A percentile compares a stretch with the other conserved stretches of the same genome.
Evolutionary conservation across 2,797 vertebrate species (phyloP).

Genomic region (Cheirogaleus major): DNA sequence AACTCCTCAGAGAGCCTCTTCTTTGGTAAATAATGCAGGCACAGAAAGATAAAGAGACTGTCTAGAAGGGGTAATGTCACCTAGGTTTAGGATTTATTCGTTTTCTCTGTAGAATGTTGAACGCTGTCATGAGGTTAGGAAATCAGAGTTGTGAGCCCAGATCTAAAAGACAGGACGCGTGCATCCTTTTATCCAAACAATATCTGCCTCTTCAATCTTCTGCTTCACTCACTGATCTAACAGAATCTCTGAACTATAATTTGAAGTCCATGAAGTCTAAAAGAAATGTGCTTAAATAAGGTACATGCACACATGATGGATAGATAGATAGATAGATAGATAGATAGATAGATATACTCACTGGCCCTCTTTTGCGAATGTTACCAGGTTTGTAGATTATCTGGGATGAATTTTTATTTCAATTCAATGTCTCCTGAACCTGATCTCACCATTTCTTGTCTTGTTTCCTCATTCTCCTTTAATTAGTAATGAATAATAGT

Average conservation of each 20-base stretch:
- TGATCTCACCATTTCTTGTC: conserved; percentile 27
- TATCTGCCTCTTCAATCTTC: background rate
- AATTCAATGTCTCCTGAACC: background rate
- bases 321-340: background rate
- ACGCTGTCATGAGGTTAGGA: background rate
- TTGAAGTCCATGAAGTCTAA: conserved; percentile 28
- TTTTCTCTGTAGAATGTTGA: background rate
- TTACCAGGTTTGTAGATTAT: background rate
- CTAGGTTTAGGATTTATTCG: background rate
- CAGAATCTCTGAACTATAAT: background rate
- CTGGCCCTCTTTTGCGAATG: background rate
- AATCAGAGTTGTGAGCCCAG: background rate
- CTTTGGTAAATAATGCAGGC: conserved; percentile 63
- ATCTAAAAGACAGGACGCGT: background rate
- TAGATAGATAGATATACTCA: background rate
- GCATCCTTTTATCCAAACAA: background rate
- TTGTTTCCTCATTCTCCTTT: conserved; percentile 14
- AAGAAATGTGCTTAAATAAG: conserved; percentile 24
- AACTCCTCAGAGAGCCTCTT: conserved; percentile 42
- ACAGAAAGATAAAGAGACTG: conserved; percentile 17
- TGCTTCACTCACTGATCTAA: background rate
- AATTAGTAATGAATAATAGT: conserved; percentile 31
- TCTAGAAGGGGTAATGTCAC: conserved; percentile 58
- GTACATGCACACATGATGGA: background rate
- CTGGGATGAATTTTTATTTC: conserved; percentile 21